Percentiles rank a stretch among this genome's conserved stretches.
phyloP scores from a whole-genome alignment of 2,797 vertebrate genomes.

The Malacoraja senta region DNA sequence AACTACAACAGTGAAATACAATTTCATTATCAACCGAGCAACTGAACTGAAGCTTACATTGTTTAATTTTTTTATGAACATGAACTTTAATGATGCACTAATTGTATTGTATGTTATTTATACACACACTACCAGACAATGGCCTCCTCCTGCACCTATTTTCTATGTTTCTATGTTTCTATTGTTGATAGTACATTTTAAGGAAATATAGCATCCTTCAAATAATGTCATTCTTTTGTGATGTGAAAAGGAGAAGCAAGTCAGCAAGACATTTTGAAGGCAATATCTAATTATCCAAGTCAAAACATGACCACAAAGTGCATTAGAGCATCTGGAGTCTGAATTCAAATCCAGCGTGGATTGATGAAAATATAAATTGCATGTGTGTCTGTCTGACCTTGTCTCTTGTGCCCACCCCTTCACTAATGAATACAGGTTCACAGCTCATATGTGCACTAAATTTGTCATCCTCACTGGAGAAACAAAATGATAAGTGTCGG shows the following conservation, averaged over 20 bases:
- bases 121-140: neutral
- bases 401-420: neutral
- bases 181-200: neutral
- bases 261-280: constrained; percentile 9
- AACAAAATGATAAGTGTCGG: neutral
- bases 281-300: constrained; percentile 4
- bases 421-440: neutral
- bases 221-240: neutral
- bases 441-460: neutral
- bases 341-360: neutral
- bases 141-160: too few species aligned
- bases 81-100: neutral
- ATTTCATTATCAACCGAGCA: neutral
- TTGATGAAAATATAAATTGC: neutral
- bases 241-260: neutral
- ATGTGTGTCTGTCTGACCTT: neutral
- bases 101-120: neutral
- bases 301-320: neutral
- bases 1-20: neutral
- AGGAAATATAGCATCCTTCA: neutral
- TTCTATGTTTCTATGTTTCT: too few species aligned
- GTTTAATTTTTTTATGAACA: neutral
- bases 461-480: neutral
- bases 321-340: neutral
- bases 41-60: neutral